These are phyloP conservation scores for Moxostoma hubbsi DNA, from an alignment of 2,797 vertebrate genomes.

Conservation along the genomic window DNA sequence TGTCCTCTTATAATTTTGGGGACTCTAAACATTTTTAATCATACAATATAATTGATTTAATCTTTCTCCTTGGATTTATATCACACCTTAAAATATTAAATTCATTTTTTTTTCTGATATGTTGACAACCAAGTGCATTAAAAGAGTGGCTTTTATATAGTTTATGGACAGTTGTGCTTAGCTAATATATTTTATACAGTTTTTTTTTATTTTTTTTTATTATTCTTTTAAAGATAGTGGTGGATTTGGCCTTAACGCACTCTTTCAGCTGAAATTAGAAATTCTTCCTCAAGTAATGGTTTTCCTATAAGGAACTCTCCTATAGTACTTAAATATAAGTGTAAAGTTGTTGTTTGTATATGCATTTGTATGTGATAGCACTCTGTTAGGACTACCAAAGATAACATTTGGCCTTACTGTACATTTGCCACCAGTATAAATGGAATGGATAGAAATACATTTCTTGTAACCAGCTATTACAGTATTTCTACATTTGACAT, in stretches of 20 bases:
- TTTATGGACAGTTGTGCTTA: slow-evolving; percentile 23
- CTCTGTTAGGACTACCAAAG: not conserved
- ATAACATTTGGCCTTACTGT: not conserved
- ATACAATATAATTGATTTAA: slow-evolving; percentile 53
- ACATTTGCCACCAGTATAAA: slow-evolving; percentile 16
- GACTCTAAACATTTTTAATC: slow-evolving; percentile 62
- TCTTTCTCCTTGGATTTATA: slow-evolving; percentile 1
- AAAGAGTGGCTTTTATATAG: slow-evolving; percentile 37
- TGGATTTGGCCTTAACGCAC: too few relatives aligned
- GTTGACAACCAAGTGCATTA: slow-evolving; percentile 45
- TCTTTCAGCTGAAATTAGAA: too few relatives aligned
- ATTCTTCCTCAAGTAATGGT: too few relatives aligned
- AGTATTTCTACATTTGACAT: not conserved
- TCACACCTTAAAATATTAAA: slow-evolving; percentile 13
- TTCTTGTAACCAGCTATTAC: not conserved
- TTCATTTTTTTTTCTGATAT: not conserved
- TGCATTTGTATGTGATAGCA: slow-evolving; percentile 23
- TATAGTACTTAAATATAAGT: too few relatives aligned
- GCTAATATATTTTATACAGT: not conserved
- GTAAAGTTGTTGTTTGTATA: too few relatives aligned
- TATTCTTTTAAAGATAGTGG: too few relatives aligned
- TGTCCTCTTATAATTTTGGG: slow-evolving; percentile 56
- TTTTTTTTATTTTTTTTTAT: slow-evolving; percentile 24
- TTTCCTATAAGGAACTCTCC: too few relatives aligned
- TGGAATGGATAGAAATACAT: not conserved